Evolutionary conservation across 2,797 vertebrate genomes (phyloP), one percentile per base, ranked within the genome.

Genomic region (Gymnopithys bicolor): DNA sequence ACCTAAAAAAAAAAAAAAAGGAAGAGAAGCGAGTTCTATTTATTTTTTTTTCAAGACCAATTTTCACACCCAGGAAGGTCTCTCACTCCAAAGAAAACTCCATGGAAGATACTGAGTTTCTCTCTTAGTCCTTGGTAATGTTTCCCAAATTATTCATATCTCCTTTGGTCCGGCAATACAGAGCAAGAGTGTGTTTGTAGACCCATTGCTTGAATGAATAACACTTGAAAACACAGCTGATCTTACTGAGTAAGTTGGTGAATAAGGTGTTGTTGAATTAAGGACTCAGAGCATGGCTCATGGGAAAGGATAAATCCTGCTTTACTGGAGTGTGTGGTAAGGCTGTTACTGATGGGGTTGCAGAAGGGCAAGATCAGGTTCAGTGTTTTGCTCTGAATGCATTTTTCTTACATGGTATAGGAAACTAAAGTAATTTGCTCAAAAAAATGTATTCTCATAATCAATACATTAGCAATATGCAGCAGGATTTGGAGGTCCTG

Each of bases 221-320:
- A 76, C 66, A 12, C 63, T 71, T 92, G 82, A 78, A 93, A 81
- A 48, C 66, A 86, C 79, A 84, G 56, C 79, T 94, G 66, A 91
- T 92, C 67, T 94, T 82, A n/a, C 8, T 2, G 35, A 80, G 84
- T 53, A 90, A 73, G 51, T 30, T 82, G 69, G 63, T 88, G 91
- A 90, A 84, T 82, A 84, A 91, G 41, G 39, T 91, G 84, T 89
- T 92, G 35, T 5, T 93, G 87, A 90, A 89, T 74, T 85, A 93
- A 91, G 84, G 66, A 70, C 91, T 92, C 66, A 41, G 66, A 87
- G 55, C 70, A 33, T 3, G 25, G 77, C 77, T 52, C 9, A 10
- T 1, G 13, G 80, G 48, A 91, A 87, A 43, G 91, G 77, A 39
- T 69, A 94, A 95, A 85, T 90, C 59, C 74, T 79, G 59, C 59